phyloP scores from a whole-genome alignment of 2,888 invertebrate species.

The Nomada ferruginata region DNA sequence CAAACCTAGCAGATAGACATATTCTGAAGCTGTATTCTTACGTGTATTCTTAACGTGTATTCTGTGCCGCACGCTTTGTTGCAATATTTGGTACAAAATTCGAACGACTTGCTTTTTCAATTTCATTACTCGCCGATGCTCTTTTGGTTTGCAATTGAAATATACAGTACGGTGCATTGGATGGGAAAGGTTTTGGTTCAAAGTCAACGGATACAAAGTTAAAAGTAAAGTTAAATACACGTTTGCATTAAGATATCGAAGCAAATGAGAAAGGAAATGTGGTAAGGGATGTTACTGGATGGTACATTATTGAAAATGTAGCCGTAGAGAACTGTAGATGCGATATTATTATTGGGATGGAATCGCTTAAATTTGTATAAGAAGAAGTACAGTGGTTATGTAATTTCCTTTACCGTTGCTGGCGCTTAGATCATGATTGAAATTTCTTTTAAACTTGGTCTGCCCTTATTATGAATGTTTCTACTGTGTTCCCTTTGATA shows the following conservation, averaged over 20 bases:
- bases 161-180: neutral
- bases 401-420: no score
- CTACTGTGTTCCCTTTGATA: no score
- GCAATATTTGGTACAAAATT: neutral
- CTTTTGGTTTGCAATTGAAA: neutral
- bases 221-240: neutral
- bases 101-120: neutral
- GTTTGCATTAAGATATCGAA: neutral
- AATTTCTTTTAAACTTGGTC: no score
- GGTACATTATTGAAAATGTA: neutral
- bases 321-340: neutral
- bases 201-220: slow-evolving; percentile 15
- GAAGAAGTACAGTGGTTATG: no score
- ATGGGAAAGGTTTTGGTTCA: neutral
- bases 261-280: neutral
- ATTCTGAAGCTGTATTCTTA: neutral
- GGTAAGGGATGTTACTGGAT: neutral
- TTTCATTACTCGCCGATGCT: neutral
- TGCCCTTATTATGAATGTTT: no score
- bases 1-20: neutral
- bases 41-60: neutral
- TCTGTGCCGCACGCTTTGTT: no score
- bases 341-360: no score
- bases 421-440: no score
- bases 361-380: no score